Conservation (phyloP, 2,113 vertebrate genomes). For the Xenotilapia flavipinnis region DNA sequence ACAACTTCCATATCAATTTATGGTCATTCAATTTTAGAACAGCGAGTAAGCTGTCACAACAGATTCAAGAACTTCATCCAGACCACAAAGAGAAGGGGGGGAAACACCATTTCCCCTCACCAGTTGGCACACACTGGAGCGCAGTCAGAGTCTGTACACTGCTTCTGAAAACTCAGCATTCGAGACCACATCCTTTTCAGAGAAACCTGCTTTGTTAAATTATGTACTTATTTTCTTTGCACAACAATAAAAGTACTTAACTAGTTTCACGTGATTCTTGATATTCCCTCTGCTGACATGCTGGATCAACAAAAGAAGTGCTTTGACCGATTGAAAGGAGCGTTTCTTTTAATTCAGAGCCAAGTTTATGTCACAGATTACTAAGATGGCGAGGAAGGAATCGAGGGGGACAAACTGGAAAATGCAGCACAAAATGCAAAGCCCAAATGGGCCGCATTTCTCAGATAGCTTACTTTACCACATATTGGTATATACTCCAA, state of each 20-base stretch:
- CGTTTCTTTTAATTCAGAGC: not conserved
- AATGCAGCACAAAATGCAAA: not conserved
- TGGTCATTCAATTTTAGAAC: rapidly evolving
- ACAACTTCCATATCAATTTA: not conserved
- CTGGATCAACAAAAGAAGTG: not conserved
- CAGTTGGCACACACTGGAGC: not conserved
- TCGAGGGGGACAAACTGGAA: not conserved
- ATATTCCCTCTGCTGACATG: not conserved
- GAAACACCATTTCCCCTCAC: not conserved
- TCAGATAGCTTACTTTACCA: not conserved
- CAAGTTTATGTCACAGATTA: constrained; percentile 14
- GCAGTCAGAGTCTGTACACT: not conserved
- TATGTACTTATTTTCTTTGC: not conserved
- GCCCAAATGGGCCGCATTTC: not conserved
- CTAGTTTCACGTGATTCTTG: not conserved
- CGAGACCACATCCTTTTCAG: not conserved
- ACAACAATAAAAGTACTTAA: not conserved
- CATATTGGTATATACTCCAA: not conserved
- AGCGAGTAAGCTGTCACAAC: not conserved
- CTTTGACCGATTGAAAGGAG: not conserved
- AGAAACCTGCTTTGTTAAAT: not conserved
- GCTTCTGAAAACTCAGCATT: not conserved
- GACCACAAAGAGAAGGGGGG: not conserved
- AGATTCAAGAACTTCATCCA: not conserved
- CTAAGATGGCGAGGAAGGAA: not conserved